Conservation (phyloP, 2,113 vertebrate species). For the Cryptomyrus ogoouensis region DNA sequence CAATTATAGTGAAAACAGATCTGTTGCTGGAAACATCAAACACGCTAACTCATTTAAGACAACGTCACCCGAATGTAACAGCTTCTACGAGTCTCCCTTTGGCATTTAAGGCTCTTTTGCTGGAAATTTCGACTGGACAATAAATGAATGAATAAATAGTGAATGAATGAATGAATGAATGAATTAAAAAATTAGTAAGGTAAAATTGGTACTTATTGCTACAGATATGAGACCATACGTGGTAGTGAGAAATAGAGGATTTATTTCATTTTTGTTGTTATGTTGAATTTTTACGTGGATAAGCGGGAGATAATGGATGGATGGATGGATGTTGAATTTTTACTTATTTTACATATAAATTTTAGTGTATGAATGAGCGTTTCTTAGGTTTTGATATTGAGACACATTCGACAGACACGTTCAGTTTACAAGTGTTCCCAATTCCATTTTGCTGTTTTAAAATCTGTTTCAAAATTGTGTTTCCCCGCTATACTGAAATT, state of each 20-base stretch:
- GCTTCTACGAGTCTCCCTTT: not conserved
- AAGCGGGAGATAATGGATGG: too few species aligned
- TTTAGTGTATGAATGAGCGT: not conserved
- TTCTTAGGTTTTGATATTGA: not conserved
- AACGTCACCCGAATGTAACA: not conserved
- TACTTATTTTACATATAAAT: not conserved
- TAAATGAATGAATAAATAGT: not conserved
- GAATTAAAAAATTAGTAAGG: not conserved
- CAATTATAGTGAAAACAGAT: not conserved
- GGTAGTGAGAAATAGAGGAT: not conserved
- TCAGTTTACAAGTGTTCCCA: not conserved
- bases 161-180: not conserved
- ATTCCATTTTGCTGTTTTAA: not conserved
- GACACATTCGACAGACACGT: not conserved
- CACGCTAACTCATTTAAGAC: not conserved
- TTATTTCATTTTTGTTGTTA: not conserved
- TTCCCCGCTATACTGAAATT: not conserved
- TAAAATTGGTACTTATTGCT: not conserved
- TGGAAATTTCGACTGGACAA: not conserved
- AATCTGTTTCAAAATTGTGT: not conserved
- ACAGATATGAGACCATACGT: not conserved
- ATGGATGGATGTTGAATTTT: not conserved
- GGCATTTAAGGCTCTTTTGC: not conserved
- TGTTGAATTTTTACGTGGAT: not conserved
- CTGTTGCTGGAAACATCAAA: not conserved